Conservation (phyloP, 2,113 vertebrate species). For the Otolemur garnettii region DNA sequence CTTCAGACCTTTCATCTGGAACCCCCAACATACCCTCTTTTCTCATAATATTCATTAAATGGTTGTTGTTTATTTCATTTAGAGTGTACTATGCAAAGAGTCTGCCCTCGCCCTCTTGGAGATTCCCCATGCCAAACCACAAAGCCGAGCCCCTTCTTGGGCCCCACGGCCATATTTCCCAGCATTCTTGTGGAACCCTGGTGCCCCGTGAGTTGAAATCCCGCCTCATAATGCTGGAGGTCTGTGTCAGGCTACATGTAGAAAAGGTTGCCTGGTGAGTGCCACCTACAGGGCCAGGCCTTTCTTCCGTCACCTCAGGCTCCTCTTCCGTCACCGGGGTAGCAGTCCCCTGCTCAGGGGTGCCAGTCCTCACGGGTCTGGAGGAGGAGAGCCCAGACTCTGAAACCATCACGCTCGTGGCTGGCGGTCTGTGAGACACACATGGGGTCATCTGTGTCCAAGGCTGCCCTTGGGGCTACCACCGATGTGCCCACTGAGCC, state of each 20-base stretch:
- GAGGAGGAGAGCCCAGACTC: not conserved
- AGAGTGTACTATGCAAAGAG: fast-evolving
- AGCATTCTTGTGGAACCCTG: fast-evolving
- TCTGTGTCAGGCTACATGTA: fast-evolving
- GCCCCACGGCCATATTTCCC: not conserved
- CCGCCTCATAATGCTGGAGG: not conserved
- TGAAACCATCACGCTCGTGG: not conserved
- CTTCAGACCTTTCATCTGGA: not conserved
- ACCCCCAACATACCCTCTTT: not conserved
- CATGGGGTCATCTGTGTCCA: constrained; percentile 61
- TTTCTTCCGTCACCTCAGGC: not conserved
- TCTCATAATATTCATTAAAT: not conserved
- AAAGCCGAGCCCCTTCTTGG: fast-evolving
- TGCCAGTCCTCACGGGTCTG: not conserved
- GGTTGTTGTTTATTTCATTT: not conserved
- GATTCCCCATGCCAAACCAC: no score
- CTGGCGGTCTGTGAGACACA: fast-evolving
- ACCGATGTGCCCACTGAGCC: constrained; percentile 45
- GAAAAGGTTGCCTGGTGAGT: not conserved
- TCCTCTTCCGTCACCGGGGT: fast-evolving
- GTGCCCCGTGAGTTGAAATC: fast-evolving
- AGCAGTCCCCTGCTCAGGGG: not conserved
- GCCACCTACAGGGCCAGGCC: not conserved
- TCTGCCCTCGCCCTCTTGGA: not conserved
- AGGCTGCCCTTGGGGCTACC: constrained; percentile 60